A percentile compares a stretch with the other conserved stretches of the same genome.
Evolutionary conservation across 2,113 vertebrate species (phyloP).

Genomic region (Dasyurus viverrinus): DNA sequence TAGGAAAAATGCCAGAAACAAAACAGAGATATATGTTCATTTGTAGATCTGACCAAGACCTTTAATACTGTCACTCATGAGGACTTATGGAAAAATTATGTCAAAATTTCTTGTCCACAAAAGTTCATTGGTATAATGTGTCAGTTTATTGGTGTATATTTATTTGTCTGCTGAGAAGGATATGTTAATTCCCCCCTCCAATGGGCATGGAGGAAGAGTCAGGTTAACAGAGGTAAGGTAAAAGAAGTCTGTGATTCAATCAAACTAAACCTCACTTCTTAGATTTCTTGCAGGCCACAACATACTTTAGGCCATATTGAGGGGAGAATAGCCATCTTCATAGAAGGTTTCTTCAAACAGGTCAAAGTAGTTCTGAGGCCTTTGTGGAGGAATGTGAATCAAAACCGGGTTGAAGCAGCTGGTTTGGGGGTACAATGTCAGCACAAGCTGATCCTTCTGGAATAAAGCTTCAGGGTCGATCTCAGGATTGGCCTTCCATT

Average conservation of each 20-base stretch:
- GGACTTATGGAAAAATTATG: no score
- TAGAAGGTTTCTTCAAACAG: constrained; percentile 95
- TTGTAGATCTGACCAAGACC: no score
- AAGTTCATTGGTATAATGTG: no score
- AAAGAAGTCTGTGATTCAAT: constrained; percentile 47
- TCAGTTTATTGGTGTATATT: constrained; percentile 5
- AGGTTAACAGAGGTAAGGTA: neutral
- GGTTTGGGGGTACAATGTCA: constrained; percentile 94
- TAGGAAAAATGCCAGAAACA: no score
- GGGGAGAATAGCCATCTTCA: constrained; percentile 92
- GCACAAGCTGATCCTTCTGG: constrained; percentile 94
- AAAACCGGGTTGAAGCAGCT: constrained; percentile 95
- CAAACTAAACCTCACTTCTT: constrained; percentile 88
- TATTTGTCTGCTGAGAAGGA: constrained; percentile 55
- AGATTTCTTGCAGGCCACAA: constrained; percentile 95
- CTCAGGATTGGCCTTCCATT: constrained; percentile 96
- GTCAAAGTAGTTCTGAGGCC: constrained; percentile 94
- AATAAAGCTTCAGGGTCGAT: constrained; percentile 94
- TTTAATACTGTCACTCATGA: no score
- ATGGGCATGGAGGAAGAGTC: neutral
- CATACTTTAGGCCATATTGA: constrained; percentile 94
- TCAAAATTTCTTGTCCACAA: no score
- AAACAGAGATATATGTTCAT: no score
- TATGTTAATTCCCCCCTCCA: neutral
- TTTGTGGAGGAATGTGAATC: constrained; percentile 91